phyloP scores from a whole-genome alignment of 2,797 vertebrate genomes.

The Hippocampus kuda region DNA sequence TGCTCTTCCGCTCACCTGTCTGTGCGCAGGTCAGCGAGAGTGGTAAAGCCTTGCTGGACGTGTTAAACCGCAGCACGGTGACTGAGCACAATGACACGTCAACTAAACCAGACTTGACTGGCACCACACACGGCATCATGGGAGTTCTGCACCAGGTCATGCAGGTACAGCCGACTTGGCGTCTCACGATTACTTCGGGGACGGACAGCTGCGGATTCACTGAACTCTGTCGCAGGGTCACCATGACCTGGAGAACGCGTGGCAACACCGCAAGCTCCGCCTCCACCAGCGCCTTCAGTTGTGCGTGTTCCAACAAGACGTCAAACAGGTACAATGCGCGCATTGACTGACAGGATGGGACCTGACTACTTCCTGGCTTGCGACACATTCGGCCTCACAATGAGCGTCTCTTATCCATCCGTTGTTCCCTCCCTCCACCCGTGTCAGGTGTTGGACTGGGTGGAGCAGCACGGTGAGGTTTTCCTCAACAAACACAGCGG shows the following conservation, averaged over 20 bases:
- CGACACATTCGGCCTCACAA: neutral
- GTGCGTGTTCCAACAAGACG: conserved; percentile 96
- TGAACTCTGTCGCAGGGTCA: conserved; percentile 47
- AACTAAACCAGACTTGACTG: conserved; percentile 82
- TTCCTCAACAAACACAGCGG: conserved; percentile 97
- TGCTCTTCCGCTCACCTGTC: neutral
- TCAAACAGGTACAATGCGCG: conserved; percentile 77
- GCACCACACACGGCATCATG: conserved; percentile 85
- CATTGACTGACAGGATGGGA: neutral
- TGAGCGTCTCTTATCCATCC: neutral
- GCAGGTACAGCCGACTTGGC: conserved; percentile 54
- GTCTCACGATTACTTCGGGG: neutral
- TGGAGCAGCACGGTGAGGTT: conserved; percentile 95
- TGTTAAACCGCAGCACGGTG: conserved; percentile 79
- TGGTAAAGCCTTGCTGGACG: conserved; percentile 87
- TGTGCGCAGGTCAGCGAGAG: conserved; percentile 85
- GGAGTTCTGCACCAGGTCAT: conserved; percentile 90
- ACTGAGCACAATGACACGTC: conserved; percentile 77
- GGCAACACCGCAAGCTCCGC: conserved; percentile 92
- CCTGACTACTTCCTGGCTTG: neutral
- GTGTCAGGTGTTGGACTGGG: conserved; percentile 90
- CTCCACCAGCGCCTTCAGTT: conserved; percentile 95
- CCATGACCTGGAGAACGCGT: conserved; percentile 80
- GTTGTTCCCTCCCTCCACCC: neutral
- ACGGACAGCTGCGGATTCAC: neutral